Evolutionary conservation across 2,888 invertebrate species (phyloP), one percentile per base, ranked within the genome.

Genomic region (Melitaea athalia): DNA sequence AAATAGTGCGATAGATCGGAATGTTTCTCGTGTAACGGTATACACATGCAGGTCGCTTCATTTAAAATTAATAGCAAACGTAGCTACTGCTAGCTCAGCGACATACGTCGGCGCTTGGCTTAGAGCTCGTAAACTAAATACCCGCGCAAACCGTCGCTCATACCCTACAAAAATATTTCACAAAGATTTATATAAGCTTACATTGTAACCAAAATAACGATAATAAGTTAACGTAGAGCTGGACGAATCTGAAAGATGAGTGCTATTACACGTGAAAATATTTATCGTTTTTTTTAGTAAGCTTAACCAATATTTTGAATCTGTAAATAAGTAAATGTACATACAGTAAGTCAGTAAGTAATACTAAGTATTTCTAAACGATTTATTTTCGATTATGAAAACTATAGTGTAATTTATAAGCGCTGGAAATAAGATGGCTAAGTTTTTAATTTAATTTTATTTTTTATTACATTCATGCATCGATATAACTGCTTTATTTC

Each of bases 41-140:
- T 43, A 59, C 59, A 53, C 62, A 62, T 73, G 72, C 73, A 72
- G 71, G 74, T 75, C 72, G 73, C 77, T 75, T 81, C 84, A 86
- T 87, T 78, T 85, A 85, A 83, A 84, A 87, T 87, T 85, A 80
- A 86, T 85, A 76, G 79, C 76, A 72, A 78, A 75, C 74, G 68
- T 59, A 60, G 64, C 68, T n/a, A n/a, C n/a, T 24, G 24, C 24
- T 24, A 55, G 75, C 77, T 79, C 72, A 38, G 65, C 43, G 71
- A 75, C 76, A 77, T 79, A 77, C 77, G 79, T 77, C 63, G 59
- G 64, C 52, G 55, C 65, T 31, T 52, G 45, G 71, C 65, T 68
- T 73, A 59, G 59, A 72, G 69, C 72, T 72, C 72, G 67, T 70
- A 74, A 72, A 72, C 68, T 45, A 60, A 59, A 68, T 38, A n/a